These are phyloP conservation scores for Andrena flavipes DNA, from an alignment of 2,888 invertebrate genomes.

Conservation along the genomic window DNA sequence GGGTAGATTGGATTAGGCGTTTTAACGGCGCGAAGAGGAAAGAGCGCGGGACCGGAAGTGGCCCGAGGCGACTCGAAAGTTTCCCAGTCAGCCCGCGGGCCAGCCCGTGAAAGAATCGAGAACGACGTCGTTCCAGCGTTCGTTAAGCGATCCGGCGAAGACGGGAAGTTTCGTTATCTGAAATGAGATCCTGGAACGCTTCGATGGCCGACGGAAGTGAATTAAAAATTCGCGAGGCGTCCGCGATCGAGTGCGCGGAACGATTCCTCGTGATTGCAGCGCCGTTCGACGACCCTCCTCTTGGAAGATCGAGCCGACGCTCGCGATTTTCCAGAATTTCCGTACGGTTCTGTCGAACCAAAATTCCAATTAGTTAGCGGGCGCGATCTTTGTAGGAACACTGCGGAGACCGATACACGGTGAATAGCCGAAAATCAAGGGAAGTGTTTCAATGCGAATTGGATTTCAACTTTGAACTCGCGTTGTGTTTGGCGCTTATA, in stretches of 20 bases:
- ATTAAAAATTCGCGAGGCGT: slow-evolving; percentile 55
- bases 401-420: not conserved
- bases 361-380: not conserved
- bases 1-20: slow-evolving; percentile 38
- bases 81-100: slow-evolving; percentile 8
- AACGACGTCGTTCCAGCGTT: slow-evolving; percentile 43
- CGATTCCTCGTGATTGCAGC: slow-evolving; percentile 3
- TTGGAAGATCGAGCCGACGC: not conserved
- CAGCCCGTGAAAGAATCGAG: slow-evolving; percentile 31
- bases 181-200: slow-evolving; percentile 68
- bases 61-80: slow-evolving; percentile 26
- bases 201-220: slow-evolving; percentile 32
- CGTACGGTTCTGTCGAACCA: not conserved
- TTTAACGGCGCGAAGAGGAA: slow-evolving; percentile 24
- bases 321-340: not conserved
- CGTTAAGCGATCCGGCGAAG: slow-evolving; percentile 57
- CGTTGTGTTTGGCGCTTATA: not conserved
- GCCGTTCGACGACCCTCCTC: not conserved
- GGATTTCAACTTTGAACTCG: slow-evolving; percentile 6
- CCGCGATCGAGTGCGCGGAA: not conserved
- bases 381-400: not conserved
- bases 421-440: slow-evolving; percentile 5
- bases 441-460: not conserved
- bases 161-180: slow-evolving; percentile 69
- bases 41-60: not conserved